Evolutionary conservation across 2,888 invertebrate species (phyloP).

Genomic region (Allygus modestus): DNA sequence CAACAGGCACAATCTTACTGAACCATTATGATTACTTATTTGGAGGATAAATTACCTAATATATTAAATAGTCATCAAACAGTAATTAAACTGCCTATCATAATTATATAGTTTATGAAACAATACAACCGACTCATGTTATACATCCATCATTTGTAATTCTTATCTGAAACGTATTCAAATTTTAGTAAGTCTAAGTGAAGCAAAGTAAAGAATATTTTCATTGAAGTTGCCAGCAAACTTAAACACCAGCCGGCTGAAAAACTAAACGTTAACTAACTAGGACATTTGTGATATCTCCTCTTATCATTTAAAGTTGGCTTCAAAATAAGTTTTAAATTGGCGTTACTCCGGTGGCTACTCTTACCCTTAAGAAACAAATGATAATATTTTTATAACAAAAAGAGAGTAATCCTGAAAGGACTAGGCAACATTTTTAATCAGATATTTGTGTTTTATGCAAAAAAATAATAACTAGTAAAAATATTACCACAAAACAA

Average conservation of each 20-base stretch:
- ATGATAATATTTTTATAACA: too few relatives aligned
- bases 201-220: conserved; percentile 1
- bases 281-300: not conserved
- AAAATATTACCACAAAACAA: not conserved
- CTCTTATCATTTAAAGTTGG: not conserved
- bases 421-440: not conserved
- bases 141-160: conserved; percentile 10
- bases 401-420: not conserved
- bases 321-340: not conserved
- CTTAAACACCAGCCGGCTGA: not conserved
- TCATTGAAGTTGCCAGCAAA: not conserved
- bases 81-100: too few relatives aligned
- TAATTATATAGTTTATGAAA: too few relatives aligned
- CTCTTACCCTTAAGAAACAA: not conserved
- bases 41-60: too few relatives aligned
- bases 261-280: not conserved
- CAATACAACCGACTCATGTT: not conserved
- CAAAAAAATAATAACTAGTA: not conserved
- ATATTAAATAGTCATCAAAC: too few relatives aligned
- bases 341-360: not conserved
- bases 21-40: too few relatives aligned
- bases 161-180: not conserved
- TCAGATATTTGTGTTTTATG: not conserved
- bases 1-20: too few relatives aligned
- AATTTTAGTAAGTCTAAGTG: conserved; percentile 23